Conservation (phyloP, 92 coral and sea anemone species). For the Ricordea florida region DNA sequence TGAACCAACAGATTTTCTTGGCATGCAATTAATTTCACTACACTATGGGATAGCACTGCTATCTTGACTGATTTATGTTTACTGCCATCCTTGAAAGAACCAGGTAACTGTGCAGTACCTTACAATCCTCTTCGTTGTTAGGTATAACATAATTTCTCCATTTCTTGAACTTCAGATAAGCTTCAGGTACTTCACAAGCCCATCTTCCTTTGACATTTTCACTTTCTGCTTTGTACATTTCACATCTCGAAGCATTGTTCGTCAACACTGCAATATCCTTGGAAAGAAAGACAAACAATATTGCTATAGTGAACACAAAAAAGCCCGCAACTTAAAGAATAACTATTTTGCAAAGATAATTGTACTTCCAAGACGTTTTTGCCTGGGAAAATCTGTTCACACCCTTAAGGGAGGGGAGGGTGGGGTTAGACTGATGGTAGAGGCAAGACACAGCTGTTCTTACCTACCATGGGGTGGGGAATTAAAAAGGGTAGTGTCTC, state of each 20-base stretch:
- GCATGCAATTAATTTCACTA: no score
- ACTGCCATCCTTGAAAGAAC: no score
- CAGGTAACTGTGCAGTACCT: constrained; percentile 71
- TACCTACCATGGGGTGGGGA: no score
- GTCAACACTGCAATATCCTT: constrained; percentile 96
- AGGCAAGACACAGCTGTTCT: no score
- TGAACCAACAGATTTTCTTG: neutral
- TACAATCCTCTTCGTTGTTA: constrained; percentile 75
- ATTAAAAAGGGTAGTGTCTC: neutral
- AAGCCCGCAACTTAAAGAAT: neutral
- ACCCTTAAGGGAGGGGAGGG: no score
- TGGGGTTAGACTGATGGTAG: no score
- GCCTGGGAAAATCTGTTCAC: no score
- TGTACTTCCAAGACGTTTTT: no score
- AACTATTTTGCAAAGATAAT: no score
- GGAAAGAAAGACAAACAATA: neutral
- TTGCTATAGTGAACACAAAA: no score
- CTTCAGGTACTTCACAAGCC: constrained; percentile 76
- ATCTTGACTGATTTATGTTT: no score
- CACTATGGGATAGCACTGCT: no score
- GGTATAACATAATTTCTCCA: constrained; percentile 84
- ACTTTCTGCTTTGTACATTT: constrained; percentile 85
- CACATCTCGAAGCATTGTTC: constrained; percentile 79
- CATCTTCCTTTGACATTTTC: constrained; percentile 95
- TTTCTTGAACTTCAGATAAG: constrained; percentile 63